Conservation (phyloP, 2,888 invertebrate species). For the Lamellibrachia satsuma region DNA sequence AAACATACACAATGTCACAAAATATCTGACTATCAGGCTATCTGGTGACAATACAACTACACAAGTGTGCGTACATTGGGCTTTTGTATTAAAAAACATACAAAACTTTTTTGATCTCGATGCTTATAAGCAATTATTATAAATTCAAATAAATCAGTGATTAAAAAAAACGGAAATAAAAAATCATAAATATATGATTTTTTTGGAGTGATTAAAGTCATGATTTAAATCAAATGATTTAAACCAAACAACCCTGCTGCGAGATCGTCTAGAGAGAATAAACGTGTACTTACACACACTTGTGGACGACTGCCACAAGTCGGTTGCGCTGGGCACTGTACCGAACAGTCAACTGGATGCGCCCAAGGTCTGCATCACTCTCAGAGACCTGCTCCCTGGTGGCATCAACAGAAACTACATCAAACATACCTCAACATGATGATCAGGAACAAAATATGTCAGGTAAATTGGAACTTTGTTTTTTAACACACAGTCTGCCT, state of each 20-base stretch:
- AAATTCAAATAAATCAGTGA: not conserved
- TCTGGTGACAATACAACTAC: no score
- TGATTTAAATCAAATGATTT: no score
- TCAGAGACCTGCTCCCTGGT: not conserved
- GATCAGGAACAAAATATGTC: not conserved
- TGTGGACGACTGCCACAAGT: constrained; percentile 85
- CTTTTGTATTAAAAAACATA: no score
- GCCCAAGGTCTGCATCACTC: constrained; percentile 55
- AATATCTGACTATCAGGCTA: no score
- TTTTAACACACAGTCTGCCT: not conserved
- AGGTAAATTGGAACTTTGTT: not conserved
- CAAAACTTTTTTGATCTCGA: no score
- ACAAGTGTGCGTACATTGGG: no score
- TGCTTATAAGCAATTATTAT: not conserved
- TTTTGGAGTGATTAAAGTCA: no score
- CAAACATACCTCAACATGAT: not conserved
- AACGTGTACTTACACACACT: constrained; percentile 79
- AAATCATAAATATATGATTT: no score
- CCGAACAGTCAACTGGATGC: constrained; percentile 84
- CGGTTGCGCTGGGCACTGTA: constrained; percentile 86
- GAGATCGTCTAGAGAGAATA: not conserved
- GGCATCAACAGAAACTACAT: not conserved
- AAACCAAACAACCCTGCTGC: no score
- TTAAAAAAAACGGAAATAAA: no score
- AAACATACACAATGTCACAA: no score